Conservation (phyloP, 2,797 vertebrate genomes). For the Ctenochaetus hawaiiensis region DNA sequence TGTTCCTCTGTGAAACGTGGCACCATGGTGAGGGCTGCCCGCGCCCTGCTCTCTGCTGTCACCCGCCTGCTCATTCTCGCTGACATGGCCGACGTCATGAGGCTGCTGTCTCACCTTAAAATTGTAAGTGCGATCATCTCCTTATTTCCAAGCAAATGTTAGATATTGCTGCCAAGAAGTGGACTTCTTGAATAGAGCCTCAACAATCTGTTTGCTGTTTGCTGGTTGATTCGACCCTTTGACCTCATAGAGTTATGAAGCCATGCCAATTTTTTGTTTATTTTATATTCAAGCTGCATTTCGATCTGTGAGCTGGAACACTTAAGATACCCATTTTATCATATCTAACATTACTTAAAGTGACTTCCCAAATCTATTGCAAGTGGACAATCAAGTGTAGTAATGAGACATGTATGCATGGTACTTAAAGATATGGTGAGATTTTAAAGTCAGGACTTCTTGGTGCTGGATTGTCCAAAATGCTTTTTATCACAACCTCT, state of each 20-base stretch:
- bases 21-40: conserved; percentile 97
- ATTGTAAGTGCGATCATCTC: conserved; percentile 87
- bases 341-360: background rate
- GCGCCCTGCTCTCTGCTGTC: conserved; percentile 95
- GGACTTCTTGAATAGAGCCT: background rate
- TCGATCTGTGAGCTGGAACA: too few relatives aligned
- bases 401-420: background rate
- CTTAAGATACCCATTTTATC: background rate
- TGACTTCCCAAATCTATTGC: background rate
- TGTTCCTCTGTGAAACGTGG: conserved; percentile 98
- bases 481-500: conserved; percentile 42
- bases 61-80: conserved; percentile 97
- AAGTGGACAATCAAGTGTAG: background rate
- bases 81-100: conserved; percentile 99
- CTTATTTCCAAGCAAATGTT: background rate
- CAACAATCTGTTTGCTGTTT: background rate
- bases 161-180: background rate
- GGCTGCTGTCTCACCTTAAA: conserved; percentile 96
- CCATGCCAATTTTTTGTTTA: background rate
- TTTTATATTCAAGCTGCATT: too few relatives aligned
- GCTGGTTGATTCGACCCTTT: background rate
- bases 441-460: conserved; percentile 7
- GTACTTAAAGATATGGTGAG: background rate
- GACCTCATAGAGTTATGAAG: background rate
- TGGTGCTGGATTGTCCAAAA: conserved; percentile 19